Base-by-base conservation (phyloP, 2,888 invertebrate genomes). In the Tanaodytes sp. region DNA sequence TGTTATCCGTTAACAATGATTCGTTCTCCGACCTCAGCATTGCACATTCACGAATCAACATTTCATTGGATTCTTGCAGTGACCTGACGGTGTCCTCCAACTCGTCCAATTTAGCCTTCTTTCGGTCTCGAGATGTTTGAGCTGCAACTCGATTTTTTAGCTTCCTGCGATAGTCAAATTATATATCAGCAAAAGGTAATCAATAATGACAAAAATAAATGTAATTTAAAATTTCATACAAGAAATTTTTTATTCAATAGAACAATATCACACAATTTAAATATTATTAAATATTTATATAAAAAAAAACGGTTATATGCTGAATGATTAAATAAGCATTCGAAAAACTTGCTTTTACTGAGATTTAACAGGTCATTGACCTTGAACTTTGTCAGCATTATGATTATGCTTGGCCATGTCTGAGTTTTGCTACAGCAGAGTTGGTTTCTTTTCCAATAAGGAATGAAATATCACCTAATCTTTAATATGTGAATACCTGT, bases 131-230 rank as follows among this genome's bases (percentile, higher is more conserved):
- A 0, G 98, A 98, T 45, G 95, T 96, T 86, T 98, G 98, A 1
- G 98, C 98, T 27, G 98, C 98, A 19, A 98, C 96, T 74, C 98
- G 90, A 84, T 98, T 98, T 85, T 97, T 97, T 77, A 97, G 84
- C 87, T 97, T 97, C 84, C 97, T 96, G 30, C 23, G 8, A 23
- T 23, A 23, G 23, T 23, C 8, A 23, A 23, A 23, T 5, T 23
- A 8, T 23, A 23, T 5, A 5, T 5, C 23, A 23, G 23, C 4
- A 4, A 23, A 23, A 23, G 23, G 4, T 5, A 23, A 36, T 14
- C 12, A 12, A 14, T 14, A 14, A 12, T 4, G 2, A 36, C 12
- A 14, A 36, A 2, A 36, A 36, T 12, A n/a, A 20, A 20, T 12
- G 2, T 11, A 18, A 9, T 39, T 12, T 39, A 14, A 36, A 14